phyloP scores from a whole-genome alignment of 2,113 vertebrate genomes.

The Podarcis muralis region DNA sequence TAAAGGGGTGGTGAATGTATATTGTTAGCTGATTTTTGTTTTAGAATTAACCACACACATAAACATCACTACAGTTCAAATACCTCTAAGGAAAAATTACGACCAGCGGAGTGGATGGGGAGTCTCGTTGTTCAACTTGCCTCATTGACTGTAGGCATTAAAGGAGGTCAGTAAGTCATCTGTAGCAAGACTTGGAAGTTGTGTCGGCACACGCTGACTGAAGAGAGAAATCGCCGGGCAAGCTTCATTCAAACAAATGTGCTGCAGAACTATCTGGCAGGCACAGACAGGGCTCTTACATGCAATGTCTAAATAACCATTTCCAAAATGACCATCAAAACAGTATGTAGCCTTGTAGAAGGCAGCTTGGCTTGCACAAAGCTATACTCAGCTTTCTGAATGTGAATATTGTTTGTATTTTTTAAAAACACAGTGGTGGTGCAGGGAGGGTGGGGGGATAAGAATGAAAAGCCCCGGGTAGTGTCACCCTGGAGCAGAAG shows the following conservation, averaged over 20 bases:
- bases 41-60: background rate
- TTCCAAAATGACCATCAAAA: background rate
- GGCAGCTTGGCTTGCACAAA: slow-evolving; percentile 2
- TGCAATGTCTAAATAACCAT: background rate
- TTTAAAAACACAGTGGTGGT: background rate
- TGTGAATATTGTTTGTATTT: slow-evolving; percentile 15
- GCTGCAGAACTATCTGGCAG: background rate
- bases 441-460: background rate
- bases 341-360: background rate
- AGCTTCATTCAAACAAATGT: background rate
- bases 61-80: background rate
- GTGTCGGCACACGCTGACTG: background rate
- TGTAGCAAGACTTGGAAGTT: background rate
- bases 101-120: background rate
- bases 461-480: slow-evolving; percentile 15
- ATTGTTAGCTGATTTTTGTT: background rate
- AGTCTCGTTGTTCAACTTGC: background rate
- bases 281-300: background rate
- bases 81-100: slow-evolving; percentile 13
- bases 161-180: background rate
- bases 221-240: background rate
- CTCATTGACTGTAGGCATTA: background rate
- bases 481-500: background rate
- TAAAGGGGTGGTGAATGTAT: background rate
- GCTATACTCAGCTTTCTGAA: background rate